Evolutionary conservation across 2,888 invertebrate species (phyloP).

Genomic region (Suillia variegata): DNA sequence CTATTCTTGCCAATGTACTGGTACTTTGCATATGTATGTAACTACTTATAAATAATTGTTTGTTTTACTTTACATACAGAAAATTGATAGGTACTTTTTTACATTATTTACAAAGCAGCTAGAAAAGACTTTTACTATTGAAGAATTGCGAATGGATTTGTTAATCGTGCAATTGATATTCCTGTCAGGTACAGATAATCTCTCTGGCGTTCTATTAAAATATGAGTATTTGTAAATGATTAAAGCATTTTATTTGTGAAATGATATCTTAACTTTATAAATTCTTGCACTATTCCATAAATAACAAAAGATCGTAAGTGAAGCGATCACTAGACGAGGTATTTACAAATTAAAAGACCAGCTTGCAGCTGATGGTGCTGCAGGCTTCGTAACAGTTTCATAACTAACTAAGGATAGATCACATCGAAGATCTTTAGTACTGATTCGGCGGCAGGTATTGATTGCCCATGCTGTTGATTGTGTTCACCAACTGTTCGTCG

Average conservation of each 20-base stretch:
- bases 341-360: conserved; percentile 1
- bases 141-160: no score
- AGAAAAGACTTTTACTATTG: no score
- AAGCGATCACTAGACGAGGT: conserved; percentile 1
- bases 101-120: no score
- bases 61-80: no score
- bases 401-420: conserved; percentile 51
- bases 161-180: no score
- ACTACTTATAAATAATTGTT: no score
- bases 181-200: no score
- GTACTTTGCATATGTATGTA: no score
- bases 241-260: background rate
- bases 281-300: conserved; percentile 4
- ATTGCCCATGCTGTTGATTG: conserved; percentile 28
- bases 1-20: no score
- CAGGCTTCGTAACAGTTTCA: conserved; percentile 33
- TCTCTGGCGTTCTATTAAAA: no score
- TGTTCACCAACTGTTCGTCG: conserved; percentile 18
- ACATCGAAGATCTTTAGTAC: conserved; percentile 49
- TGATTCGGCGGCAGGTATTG: conserved; percentile 48
- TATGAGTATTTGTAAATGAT: no score
- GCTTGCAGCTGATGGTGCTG: background rate
- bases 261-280: background rate
- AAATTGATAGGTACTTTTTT: no score
- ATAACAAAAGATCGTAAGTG: conserved; percentile 9